These are phyloP conservation scores for Sericinus montela DNA, from an alignment of 2,888 invertebrate genomes.

Conservation along the genomic window DNA sequence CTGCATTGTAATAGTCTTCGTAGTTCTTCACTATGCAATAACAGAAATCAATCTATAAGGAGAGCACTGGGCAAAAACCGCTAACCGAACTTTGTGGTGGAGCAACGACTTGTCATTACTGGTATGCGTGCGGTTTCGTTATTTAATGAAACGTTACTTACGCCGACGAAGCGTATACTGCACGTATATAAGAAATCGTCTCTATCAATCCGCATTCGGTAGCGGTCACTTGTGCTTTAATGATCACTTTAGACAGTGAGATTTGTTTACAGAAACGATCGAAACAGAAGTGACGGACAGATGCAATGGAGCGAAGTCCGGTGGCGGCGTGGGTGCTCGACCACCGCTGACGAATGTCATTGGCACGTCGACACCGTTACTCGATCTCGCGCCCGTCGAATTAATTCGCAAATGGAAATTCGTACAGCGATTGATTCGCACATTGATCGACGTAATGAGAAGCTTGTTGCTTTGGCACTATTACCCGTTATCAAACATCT, in stretches of 20 bases:
- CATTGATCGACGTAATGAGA: slow-evolving; percentile 68
- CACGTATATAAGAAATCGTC: slow-evolving; percentile 3
- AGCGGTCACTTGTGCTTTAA: slow-evolving; percentile 24
- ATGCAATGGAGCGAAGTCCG: slow-evolving; percentile 29
- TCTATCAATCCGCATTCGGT: slow-evolving; percentile 34
- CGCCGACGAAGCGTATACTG: slow-evolving; percentile 33
- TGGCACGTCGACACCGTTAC: slow-evolving; percentile 75
- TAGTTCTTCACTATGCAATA: slow-evolving; percentile 52
- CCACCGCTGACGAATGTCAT: slow-evolving; percentile 72
- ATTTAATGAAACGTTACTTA: slow-evolving; percentile 66
- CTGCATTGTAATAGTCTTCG: slow-evolving; percentile 54
- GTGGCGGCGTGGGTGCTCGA: slow-evolving; percentile 36
- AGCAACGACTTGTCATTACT: slow-evolving; percentile 57
- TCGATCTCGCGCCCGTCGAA: slow-evolving; percentile 73
- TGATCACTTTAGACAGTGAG: slow-evolving; percentile 25
- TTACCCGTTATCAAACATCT: slow-evolving; percentile 58
- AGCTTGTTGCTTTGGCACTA: slow-evolving; percentile 55
- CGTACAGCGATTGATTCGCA: slow-evolving; percentile 62
- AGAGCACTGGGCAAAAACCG: slow-evolving; percentile 61
- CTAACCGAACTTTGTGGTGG: slow-evolving; percentile 61
- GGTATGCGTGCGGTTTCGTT: slow-evolving; percentile 57
- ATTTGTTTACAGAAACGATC: slow-evolving; percentile 23
- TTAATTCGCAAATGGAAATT: slow-evolving; percentile 73
- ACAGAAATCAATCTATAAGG: slow-evolving; percentile 66
- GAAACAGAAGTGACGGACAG: slow-evolving; percentile 21